A percentile compares a stretch with the other conserved stretches of the same genome.
phyloP scores from a whole-genome alignment of 30 jellyfish, hydroid and myxozoan genomes.

The Aurelia sp. region DNA sequence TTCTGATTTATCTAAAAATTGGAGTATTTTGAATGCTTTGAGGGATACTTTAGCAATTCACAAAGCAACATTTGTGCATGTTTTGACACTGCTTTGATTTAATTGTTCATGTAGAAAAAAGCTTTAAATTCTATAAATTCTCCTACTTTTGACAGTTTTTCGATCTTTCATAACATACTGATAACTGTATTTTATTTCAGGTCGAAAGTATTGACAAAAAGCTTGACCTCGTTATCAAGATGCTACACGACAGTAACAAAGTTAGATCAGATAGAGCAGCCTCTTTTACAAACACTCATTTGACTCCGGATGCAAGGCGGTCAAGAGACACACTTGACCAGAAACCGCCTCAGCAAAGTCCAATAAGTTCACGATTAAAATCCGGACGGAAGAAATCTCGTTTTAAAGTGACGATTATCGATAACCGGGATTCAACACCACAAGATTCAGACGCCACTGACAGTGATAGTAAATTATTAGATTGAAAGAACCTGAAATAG shows the following conservation, averaged over 20 bases:
- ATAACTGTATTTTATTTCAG: constrained; percentile 4
- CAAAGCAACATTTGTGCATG: too few relatives aligned
- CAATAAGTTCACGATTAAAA: constrained; percentile 15
- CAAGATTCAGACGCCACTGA: too few relatives aligned
- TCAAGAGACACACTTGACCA: constrained; percentile 49
- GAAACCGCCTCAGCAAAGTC: constrained; percentile 36
- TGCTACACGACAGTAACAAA: constrained; percentile 63
- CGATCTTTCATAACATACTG: too few relatives aligned
- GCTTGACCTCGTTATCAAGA: constrained; percentile 51
- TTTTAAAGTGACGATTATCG: constrained; percentile 55
- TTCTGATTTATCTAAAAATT: too few relatives aligned
- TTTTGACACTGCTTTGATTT: too few relatives aligned
- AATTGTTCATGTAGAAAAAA: too few relatives aligned
- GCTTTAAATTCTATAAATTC: too few relatives aligned
- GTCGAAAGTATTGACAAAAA: constrained; percentile 53
- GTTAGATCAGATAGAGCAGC: constrained; percentile 58
- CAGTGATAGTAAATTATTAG: too few relatives aligned
- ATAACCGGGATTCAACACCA: constrained; percentile 9
- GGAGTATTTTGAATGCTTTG: too few relatives aligned
- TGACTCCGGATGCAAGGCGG: constrained; percentile 38
- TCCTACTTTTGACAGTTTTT: too few relatives aligned
- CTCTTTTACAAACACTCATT: constrained; percentile 55
- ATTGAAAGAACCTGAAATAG: too few relatives aligned
- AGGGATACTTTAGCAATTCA: too few relatives aligned
- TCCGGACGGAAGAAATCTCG: constrained; percentile 32